Conservation (phyloP, 2,113 vertebrate genomes). For the Sclerurus mexicanus region DNA sequence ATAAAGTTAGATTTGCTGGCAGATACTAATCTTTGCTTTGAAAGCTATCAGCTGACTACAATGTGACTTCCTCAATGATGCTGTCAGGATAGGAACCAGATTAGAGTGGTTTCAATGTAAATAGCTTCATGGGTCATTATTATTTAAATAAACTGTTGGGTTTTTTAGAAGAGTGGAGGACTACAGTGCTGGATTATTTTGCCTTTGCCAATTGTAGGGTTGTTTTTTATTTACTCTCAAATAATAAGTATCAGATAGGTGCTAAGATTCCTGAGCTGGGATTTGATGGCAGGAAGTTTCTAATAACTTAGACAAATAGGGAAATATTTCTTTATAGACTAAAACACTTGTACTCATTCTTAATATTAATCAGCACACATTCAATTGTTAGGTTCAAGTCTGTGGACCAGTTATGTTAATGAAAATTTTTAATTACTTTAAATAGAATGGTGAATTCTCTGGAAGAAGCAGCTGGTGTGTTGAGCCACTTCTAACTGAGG, state of each 20-base stretch:
- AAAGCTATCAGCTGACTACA: neutral
- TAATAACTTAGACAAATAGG: neutral
- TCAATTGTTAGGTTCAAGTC: neutral
- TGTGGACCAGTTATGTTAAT: neutral
- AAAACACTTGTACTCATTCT: neutral
- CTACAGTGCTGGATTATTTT: neutral
- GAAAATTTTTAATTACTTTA: conserved; percentile 12
- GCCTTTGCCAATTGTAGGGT: neutral
- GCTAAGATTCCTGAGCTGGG: neutral
- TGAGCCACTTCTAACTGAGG: neutral
- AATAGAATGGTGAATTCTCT: conserved; percentile 51
- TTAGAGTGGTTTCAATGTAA: neutral
- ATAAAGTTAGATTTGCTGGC: neutral
- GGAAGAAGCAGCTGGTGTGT: neutral
- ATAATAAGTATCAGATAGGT: neutral
- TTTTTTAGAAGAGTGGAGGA: neutral
- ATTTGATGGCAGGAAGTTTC: neutral
- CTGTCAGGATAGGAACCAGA: neutral
- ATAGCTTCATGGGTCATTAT: neutral
- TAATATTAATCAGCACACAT: neutral
- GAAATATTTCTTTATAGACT: neutral
- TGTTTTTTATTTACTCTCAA: neutral
- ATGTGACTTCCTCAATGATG: neutral
- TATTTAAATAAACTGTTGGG: neutral
- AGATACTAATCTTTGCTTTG: neutral